Conservation (phyloP, 2,113 vertebrate genomes). For the Festucalex cinctus region DNA sequence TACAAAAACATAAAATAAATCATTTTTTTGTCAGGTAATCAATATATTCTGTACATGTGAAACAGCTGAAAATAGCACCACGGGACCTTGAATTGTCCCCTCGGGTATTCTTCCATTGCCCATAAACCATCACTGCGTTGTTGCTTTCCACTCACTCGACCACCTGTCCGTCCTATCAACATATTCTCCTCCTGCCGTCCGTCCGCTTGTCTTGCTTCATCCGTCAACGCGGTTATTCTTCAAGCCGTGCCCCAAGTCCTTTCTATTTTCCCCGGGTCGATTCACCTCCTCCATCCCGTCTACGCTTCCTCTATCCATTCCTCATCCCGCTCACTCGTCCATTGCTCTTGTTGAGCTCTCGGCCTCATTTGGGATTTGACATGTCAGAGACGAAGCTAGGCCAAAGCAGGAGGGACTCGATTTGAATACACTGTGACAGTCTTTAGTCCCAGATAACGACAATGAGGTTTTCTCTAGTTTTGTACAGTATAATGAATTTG, state of each 20-base stretch:
- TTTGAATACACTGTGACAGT: background rate
- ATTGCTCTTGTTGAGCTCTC: conserved; percentile 26
- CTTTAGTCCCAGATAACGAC: background rate
- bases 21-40: background rate
- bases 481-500: too few relatives aligned
- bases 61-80: background rate
- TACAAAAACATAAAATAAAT: background rate
- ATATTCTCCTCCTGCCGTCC: conserved; percentile 41
- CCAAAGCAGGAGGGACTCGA: background rate
- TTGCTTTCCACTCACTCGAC: conserved; percentile 32
- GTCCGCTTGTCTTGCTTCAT: conserved; percentile 38
- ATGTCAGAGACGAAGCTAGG: background rate
- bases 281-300: conserved; percentile 38
- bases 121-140: conserved; percentile 25
- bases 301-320: conserved; percentile 22
- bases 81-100: background rate
- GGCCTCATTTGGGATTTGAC: conserved; percentile 10
- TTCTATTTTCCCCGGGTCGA: conserved; percentile 23
- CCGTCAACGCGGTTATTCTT: conserved; percentile 47
- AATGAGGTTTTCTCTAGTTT: background rate
- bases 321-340: conserved; percentile 34
- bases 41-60: background rate
- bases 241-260: conserved; percentile 43
- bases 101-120: conserved; percentile 34
- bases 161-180: conserved; percentile 48